Evolutionary conservation across 2,888 invertebrate genomes (phyloP), one percentile per base, ranked within the genome.

Genomic region (Malthinus flaveolus): DNA sequence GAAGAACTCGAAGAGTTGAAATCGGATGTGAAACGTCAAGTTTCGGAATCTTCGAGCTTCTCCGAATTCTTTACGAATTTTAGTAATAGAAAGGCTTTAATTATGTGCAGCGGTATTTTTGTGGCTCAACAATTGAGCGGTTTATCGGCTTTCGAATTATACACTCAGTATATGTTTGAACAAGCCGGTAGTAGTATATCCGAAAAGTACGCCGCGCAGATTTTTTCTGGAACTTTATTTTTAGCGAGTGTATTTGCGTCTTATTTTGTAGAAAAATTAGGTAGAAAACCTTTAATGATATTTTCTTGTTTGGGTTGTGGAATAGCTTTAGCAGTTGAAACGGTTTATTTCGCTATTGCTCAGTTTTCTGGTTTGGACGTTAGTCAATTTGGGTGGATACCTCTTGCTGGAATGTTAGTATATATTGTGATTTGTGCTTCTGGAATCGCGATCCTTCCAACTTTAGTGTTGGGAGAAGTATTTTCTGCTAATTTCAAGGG

Each of bases 51-150:
- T 0, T 69, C 71, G 4, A 56, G 61, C 4, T 70, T 68, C 33
- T 66, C 62, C 57, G 74, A 76, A 57, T 60, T 76, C 11, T 68
- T 74, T 34, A 47, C 44, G 4, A 70, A 72, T n/a, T 49, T 59
- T 6, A 69, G 70, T 33, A 75, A 76, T 53, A 62, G 73, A 39
- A 69, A 65, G 44, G 74, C 75, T 11, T 56, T 73, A 9, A 34
- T 70, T 5, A 62, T 72, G 1, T 66, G 68, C 49, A 56, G 69
- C 9, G 60, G 66, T 2, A 36, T 68, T 2, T 64, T 74, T 48
- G 56, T 68, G 12, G 65, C 69, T n/a, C 75, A 75, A 52, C 74
- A 75, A 58, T 70, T 71, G 47, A 69, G 68, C 32, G 76, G 76
- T 6, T 59, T 67, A 0, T 63, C 71, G 0, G 73, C 73, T 1